These are phyloP conservation scores for Baryphthengus martii DNA, from an alignment of 2,113 vertebrate genomes.

Conservation along the genomic window DNA sequence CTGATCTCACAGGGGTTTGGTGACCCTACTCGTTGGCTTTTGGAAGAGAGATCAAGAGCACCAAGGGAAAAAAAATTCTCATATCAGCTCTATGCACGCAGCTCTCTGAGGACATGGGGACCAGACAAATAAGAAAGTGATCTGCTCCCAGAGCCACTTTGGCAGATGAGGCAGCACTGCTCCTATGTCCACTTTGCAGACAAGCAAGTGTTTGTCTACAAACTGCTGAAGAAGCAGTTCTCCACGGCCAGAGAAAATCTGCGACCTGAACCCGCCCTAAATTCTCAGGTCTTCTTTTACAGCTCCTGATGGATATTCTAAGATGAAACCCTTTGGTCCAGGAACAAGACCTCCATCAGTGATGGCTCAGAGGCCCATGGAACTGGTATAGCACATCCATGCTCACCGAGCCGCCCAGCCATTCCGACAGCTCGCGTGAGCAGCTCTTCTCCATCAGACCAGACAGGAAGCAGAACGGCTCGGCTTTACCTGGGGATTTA, in stretches of 20 bases:
- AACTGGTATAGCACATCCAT: rapidly evolving
- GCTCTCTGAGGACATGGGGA: not conserved
- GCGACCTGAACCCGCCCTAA: not conserved
- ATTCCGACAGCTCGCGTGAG: rapidly evolving
- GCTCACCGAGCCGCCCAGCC: not conserved
- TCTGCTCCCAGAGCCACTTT: not conserved
- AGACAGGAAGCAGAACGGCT: not conserved
- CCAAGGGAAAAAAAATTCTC: not conserved
- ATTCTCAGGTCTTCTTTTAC: not conserved
- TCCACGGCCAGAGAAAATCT: not conserved
- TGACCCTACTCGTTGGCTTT: rapidly evolving
- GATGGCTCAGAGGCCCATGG: not conserved
- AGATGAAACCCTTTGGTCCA: not conserved
- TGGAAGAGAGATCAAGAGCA: not conserved
- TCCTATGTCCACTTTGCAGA: not conserved
- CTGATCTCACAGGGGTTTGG: rapidly evolving
- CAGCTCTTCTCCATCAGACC: not conserved
- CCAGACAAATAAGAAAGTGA: rapidly evolving
- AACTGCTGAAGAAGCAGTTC: not conserved
- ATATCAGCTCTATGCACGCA: rapidly evolving
- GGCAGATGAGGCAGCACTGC: not conserved
- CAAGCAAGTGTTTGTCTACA: too few relatives aligned
- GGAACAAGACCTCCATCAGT: rapidly evolving
- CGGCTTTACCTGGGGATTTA: slow-evolving; percentile 39
- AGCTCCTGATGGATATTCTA: not conserved